A percentile compares a stretch with the other conserved stretches of the same genome.
Conservation (phyloP, 2,113 vertebrate species). For the Pseudonaja textilis region DNA sequence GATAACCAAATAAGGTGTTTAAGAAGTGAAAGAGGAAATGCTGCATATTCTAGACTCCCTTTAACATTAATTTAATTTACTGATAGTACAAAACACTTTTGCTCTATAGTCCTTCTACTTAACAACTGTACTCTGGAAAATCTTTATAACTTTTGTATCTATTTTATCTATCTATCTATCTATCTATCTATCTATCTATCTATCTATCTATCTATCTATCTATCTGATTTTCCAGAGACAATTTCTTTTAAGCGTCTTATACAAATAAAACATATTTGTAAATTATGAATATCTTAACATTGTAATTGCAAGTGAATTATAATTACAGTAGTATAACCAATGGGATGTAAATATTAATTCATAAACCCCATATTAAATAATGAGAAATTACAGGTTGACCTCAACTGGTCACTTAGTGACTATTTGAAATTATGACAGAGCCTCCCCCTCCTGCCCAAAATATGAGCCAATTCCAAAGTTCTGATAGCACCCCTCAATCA, state of each 20-base stretch:
- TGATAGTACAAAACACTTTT: background rate
- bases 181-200: too few species aligned
- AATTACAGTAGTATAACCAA: background rate
- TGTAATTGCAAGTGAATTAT: background rate
- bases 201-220: too few species aligned
- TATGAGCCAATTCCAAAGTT: background rate
- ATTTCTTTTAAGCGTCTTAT: background rate
- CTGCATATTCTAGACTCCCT: background rate
- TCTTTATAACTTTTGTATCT: background rate
- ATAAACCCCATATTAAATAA: background rate
- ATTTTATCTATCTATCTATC: too few species aligned
- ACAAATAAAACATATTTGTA: background rate
- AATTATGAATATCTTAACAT: background rate
- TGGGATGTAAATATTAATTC: background rate
- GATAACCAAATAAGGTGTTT: background rate
- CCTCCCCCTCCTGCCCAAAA: background rate
- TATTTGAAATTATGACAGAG: too few species aligned
- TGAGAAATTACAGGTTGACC: background rate
- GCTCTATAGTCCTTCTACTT: background rate
- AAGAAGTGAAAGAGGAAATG: background rate
- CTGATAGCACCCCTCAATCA: background rate
- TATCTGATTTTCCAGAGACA: background rate
- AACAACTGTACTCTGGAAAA: background rate
- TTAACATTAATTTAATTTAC: background rate
- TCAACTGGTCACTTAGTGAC: background rate